Evolutionary conservation across 2,113 vertebrate genomes (phyloP), one percentile per base, ranked within the genome.

Genomic region (Pachycephala philippinensis): DNA sequence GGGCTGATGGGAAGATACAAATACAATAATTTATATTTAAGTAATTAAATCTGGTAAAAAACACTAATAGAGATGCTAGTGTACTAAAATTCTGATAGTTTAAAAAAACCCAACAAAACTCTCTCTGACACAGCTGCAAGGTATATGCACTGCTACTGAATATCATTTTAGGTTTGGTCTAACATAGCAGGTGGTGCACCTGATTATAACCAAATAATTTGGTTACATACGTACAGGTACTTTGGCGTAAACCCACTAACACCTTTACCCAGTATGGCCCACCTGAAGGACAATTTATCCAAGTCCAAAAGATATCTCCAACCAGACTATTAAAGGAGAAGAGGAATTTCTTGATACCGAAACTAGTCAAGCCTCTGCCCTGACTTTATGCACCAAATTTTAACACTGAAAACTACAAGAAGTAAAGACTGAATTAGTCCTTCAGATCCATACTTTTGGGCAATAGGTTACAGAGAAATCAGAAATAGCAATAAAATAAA

Each of bases 161-260:
- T 47, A 85, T 21, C 18, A 47, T n/a, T 52, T n/a, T 56, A 18
- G 30, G 26, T 81, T 84, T 71, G 72, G 61, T 30, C 61, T 64
- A 45, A 47, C n/a, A 50, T 0, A 68, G 74, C 14, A 66, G 33
- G 35, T 49, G 53, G 33, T 44, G 11, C 31, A 54, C 16, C 28
- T 54, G 9, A 70, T 50, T 57, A 61, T 50, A 82, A 91, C 5
- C 18, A n/a, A 47, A 66, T 35, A 79, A 68, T 54, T 17, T 49
- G 42, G 28, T 44, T 60, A 49, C 12, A 16, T 26, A 53, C 8
- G 4, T 30, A 31, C 18, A 52, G 2, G 13, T 22, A 68, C 37
- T 59, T 68, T 2, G 7, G 20, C 0, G 0, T 50, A 79, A 85
- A 72, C 15, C 35, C 68, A 18, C 14, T 53, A 45, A 35, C 31